Conservation (phyloP, 1,140 invertebrate genomes). For the Leptestheria dahalacensis region DNA sequence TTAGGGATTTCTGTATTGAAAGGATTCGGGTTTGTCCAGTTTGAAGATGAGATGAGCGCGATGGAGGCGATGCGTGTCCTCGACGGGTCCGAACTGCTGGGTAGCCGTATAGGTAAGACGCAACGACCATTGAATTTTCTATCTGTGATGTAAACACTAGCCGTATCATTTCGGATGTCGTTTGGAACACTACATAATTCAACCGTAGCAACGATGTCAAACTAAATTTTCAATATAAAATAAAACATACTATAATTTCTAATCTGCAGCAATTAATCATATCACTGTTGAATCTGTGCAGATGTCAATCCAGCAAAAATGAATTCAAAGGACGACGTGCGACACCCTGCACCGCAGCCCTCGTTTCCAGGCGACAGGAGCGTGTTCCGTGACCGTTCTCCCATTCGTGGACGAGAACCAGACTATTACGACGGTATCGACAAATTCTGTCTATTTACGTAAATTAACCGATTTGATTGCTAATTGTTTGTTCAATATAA, state of each 20-base stretch:
- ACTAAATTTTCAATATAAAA: not conserved
- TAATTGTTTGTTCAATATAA: not conserved
- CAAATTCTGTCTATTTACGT: too few relatives aligned
- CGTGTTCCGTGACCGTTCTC: constrained; percentile 18
- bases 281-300: not conserved
- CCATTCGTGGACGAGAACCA: constrained; percentile 9
- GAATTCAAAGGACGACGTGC: not conserved
- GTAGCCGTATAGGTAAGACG: constrained; percentile 40
- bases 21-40: constrained; percentile 75
- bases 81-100: constrained; percentile 49
- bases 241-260: not conserved
- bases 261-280: not conserved
- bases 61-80: constrained; percentile 51
- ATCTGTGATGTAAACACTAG: not conserved
- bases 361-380: not conserved
- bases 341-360: not conserved
- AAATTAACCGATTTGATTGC: too few relatives aligned
- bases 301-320: not conserved
- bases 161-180: not conserved
- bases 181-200: too few relatives aligned
- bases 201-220: not conserved
- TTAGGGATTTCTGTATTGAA: constrained; percentile 52
- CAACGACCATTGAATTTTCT: not conserved
- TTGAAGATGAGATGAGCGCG: constrained; percentile 53
- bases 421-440: not conserved